Evolutionary conservation across 2,113 vertebrate genomes (phyloP).

Genomic region (Myiozetetes cayanensis): DNA sequence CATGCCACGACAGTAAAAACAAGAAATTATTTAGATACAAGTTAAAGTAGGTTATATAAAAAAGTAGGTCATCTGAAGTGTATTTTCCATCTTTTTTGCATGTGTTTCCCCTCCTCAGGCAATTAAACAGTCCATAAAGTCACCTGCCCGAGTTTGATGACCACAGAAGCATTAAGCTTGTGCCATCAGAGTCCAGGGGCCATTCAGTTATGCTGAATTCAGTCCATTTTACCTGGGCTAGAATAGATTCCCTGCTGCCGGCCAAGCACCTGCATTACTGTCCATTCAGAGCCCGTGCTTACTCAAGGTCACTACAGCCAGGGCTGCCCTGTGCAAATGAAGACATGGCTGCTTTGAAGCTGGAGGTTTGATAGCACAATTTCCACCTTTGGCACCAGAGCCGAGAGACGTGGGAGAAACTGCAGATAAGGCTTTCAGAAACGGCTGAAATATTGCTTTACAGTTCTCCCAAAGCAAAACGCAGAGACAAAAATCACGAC

Average conservation of each 20-base stretch:
- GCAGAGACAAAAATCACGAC: background rate
- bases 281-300: background rate
- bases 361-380: background rate
- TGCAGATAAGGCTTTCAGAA: background rate
- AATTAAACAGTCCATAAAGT: background rate
- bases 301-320: constrained; percentile 9
- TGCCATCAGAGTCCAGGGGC: background rate
- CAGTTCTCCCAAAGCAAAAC: background rate
- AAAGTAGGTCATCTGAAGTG: background rate
- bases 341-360: constrained; percentile 52
- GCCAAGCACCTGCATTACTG: background rate
- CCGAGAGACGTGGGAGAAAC: background rate
- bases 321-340: constrained; percentile 18
- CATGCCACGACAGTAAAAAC: background rate
- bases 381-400: background rate
- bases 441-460: background rate
- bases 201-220: background rate
- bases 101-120: background rate
- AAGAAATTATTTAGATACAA: background rate
- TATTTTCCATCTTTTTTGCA: background rate
- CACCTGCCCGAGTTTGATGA: background rate
- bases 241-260: background rate
- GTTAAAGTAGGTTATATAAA: background rate
- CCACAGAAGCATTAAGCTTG: background rate
- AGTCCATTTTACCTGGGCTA: background rate